phyloP scores from a whole-genome alignment of 2,888 invertebrate species.

The Microplitis deprimator region DNA sequence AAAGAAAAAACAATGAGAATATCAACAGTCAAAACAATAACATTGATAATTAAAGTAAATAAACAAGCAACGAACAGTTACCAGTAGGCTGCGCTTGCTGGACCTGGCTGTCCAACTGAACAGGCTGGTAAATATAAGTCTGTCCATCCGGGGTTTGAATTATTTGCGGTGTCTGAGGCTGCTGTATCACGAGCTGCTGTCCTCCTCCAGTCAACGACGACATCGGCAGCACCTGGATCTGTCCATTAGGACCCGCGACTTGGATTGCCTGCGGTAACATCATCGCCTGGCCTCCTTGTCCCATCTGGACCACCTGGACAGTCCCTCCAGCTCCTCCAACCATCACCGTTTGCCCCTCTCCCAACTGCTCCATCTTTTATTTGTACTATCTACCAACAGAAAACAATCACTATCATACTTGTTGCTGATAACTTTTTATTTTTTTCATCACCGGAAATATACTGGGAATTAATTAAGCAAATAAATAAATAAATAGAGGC shows the following conservation, averaged over 20 bases:
- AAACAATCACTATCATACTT: background rate
- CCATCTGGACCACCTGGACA: slow-evolving; percentile 69
- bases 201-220: slow-evolving; percentile 75
- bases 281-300: slow-evolving; percentile 78
- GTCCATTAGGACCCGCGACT: slow-evolving; percentile 78
- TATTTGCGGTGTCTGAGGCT: slow-evolving; percentile 82
- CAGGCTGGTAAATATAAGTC: slow-evolving; percentile 90
- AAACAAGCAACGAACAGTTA: slow-evolving; percentile 56
- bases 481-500: too few species aligned
- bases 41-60: slow-evolving; percentile 1
- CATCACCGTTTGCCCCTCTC: slow-evolving; percentile 68
- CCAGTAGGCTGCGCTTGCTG: slow-evolving; percentile 78
- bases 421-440: too few species aligned
- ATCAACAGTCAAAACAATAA: background rate
- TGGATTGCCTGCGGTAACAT: slow-evolving; percentile 74
- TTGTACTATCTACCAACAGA: slow-evolving; percentile 13
- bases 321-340: slow-evolving; percentile 67
- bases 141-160: slow-evolving; percentile 95
- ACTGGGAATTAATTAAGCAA: too few species aligned
- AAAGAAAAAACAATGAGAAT: slow-evolving; percentile 9
- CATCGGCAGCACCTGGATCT: slow-evolving; percentile 83
- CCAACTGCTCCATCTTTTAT: slow-evolving; percentile 65
- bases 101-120: slow-evolving; percentile 75
- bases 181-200: slow-evolving; percentile 77
- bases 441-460: too few species aligned